These are phyloP conservation scores for Ametastegia equiseti DNA, from an alignment of 2,888 invertebrate genomes.

Conservation along the genomic window DNA sequence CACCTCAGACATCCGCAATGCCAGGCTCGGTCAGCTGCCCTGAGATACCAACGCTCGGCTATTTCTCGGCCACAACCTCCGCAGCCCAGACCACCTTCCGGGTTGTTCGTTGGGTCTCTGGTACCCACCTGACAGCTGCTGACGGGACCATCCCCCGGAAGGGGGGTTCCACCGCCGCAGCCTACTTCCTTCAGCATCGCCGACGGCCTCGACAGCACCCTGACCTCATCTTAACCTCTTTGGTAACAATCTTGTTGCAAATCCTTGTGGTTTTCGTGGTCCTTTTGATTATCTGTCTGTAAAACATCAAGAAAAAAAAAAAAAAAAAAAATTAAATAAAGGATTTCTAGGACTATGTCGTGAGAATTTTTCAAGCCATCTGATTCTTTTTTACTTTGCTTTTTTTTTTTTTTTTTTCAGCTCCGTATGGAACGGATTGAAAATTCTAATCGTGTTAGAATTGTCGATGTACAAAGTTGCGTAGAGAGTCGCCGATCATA, in stretches of 20 bases:
- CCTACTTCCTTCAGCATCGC: constrained; percentile 84
- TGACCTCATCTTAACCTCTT: constrained; percentile 54
- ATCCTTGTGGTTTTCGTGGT: background rate
- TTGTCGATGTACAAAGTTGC: no score
- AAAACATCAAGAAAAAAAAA: background rate
- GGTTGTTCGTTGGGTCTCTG: constrained; percentile 63
- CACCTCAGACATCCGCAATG: constrained; percentile 91
- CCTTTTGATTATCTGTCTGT: background rate
- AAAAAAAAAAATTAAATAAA: no score
- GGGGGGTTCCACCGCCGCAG: constrained; percentile 76
- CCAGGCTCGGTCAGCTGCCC: constrained; percentile 94
- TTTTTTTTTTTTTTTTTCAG: no score
- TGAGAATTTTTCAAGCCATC: no score
- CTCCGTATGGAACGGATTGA: no score
- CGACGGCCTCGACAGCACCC: constrained; percentile 51
- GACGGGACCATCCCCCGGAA: constrained; percentile 76
- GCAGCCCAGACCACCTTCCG: constrained; percentile 73
- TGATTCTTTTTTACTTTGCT: no score
- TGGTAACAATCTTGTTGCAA: background rate
- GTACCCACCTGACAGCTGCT: constrained; percentile 73
- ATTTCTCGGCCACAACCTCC: constrained; percentile 82
- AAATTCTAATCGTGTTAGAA: no score
- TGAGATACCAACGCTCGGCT: constrained; percentile 83
- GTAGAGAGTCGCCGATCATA: no score
- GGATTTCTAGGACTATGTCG: no score